phyloP scores from a whole-genome alignment of 2,888 invertebrate genomes.

The Archaeoteleia sp. region DNA sequence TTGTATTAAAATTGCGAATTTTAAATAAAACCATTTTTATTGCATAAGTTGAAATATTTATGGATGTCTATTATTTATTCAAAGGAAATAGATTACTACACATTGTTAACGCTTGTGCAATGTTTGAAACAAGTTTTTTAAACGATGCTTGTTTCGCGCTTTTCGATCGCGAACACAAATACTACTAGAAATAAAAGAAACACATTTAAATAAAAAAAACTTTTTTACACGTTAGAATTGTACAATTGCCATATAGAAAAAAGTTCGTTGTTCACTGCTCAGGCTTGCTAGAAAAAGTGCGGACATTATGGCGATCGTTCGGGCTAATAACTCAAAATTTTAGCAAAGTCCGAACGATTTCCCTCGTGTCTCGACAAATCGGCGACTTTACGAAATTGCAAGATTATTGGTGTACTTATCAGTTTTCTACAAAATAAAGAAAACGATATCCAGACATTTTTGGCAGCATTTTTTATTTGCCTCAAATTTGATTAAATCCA shows the following conservation, averaged over 20 bases:
- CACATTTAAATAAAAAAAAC: slow-evolving; percentile 39
- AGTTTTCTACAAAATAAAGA: slow-evolving; percentile 73
- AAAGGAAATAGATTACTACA: no score
- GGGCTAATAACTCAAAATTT: slow-evolving; percentile 36
- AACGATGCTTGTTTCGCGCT: slow-evolving; percentile 10
- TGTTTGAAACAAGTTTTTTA: not conserved
- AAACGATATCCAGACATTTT: slow-evolving; percentile 66
- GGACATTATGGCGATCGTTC: slow-evolving; percentile 63
- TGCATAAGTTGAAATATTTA: no score
- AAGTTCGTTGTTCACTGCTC: slow-evolving; percentile 71
- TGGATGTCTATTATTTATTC: no score
- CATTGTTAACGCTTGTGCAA: not conserved
- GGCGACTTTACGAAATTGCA: slow-evolving; percentile 71
- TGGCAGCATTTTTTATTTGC: slow-evolving; percentile 5
- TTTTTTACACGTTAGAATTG: slow-evolving; percentile 69
- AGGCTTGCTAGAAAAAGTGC: slow-evolving; percentile 67
- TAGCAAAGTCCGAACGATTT: slow-evolving; percentile 59
- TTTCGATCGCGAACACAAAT: slow-evolving; percentile 25
- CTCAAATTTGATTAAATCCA: no score
- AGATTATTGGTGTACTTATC: slow-evolving; percentile 74
- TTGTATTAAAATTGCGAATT: no score
- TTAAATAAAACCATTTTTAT: no score
- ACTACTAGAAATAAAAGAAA: slow-evolving; percentile 45
- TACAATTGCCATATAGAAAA: slow-evolving; percentile 67
- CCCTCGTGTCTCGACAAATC: slow-evolving; percentile 65